A percentile compares a stretch with the other conserved stretches of the same genome.
phyloP scores from a whole-genome alignment of 2,888 invertebrate species.

The Kuschelorhynchus macadamiae region DNA sequence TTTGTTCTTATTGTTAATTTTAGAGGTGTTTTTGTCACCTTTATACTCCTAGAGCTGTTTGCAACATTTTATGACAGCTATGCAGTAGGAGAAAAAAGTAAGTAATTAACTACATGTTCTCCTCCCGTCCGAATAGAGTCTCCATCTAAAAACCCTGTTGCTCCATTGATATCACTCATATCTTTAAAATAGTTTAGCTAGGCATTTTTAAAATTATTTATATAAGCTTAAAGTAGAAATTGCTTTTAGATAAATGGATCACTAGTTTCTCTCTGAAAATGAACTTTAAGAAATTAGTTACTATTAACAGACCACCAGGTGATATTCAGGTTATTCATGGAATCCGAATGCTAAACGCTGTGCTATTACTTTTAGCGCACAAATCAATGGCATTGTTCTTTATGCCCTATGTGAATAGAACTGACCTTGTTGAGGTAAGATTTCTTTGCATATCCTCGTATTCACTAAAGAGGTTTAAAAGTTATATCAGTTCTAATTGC shows the following conservation, averaged over 20 bases:
- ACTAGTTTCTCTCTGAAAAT: constrained; percentile 76
- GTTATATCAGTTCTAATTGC: too few relatives aligned
- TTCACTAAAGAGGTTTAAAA: too few relatives aligned
- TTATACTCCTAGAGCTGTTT: constrained; percentile 59
- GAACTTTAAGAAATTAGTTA: constrained; percentile 73
- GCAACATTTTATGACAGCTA: constrained; percentile 62
- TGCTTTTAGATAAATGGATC: constrained; percentile 69
- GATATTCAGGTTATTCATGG: constrained; percentile 79
- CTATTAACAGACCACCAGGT: constrained; percentile 69
- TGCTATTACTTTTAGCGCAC: constrained; percentile 76
- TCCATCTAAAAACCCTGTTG: too few relatives aligned
- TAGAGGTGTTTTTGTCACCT: constrained; percentile 60
- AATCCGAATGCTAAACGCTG: constrained; percentile 76
- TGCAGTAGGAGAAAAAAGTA: constrained; percentile 58
- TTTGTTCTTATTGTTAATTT: too few relatives aligned
- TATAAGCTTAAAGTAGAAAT: too few relatives aligned
- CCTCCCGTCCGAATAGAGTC: too few relatives aligned
- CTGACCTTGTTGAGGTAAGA: constrained; percentile 75
- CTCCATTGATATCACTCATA: too few relatives aligned
- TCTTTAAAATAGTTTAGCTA: too few relatives aligned
- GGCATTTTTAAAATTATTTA: too few relatives aligned
- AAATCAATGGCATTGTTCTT: constrained; percentile 82
- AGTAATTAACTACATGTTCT: constrained; percentile 47
- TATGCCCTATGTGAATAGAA: constrained; percentile 77
- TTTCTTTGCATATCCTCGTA: too few relatives aligned